These are phyloP conservation scores for Stegodyphus dumicola DNA, from an alignment of 1,140 invertebrate genomes.

Conservation along the genomic window DNA sequence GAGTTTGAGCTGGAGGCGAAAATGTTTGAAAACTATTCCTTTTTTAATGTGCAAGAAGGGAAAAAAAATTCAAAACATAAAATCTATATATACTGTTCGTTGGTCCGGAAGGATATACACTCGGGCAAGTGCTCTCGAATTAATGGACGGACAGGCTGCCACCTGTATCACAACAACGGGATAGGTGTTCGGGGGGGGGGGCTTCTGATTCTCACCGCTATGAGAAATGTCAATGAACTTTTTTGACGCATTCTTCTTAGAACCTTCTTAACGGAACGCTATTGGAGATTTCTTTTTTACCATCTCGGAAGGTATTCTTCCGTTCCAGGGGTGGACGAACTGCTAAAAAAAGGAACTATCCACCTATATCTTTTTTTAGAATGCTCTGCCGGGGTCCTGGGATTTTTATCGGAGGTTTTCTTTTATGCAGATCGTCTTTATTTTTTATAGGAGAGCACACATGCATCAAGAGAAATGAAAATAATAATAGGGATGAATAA, in stretches of 20 bases:
- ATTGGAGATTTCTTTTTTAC: slow-evolving; percentile 30
- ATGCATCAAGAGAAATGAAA: slow-evolving; percentile 20
- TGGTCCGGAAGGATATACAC: slow-evolving; percentile 28
- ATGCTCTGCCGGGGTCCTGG: slow-evolving; percentile 27
- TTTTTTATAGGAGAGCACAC: slow-evolving; percentile 9
- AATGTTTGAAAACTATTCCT: too few relatives aligned
- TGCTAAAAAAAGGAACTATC: slow-evolving; percentile 1
- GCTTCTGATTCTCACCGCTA: slow-evolving; percentile 24
- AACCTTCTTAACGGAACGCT: slow-evolving; percentile 33
- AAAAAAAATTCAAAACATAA: slow-evolving; percentile 11
- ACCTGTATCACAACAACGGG: slow-evolving; percentile 30
- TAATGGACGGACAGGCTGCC: slow-evolving; percentile 18
- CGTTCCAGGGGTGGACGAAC: slow-evolving; percentile 31
- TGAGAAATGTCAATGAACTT: slow-evolving; percentile 53
- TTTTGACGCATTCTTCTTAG: slow-evolving; percentile 36
- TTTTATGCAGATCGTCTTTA: slow-evolving; percentile 43
- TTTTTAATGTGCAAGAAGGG: background rate
- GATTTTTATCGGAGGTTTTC: slow-evolving; percentile 41
- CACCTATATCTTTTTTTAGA: slow-evolving; percentile 22
- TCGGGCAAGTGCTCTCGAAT: slow-evolving; percentile 34
- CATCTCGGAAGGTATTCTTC: slow-evolving; percentile 25
- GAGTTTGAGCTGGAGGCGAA: too few relatives aligned
- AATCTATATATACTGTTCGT: background rate
- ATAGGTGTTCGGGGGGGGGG: slow-evolving; percentile 26
- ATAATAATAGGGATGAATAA: slow-evolving; percentile 50